A percentile compares a stretch with the other conserved stretches of the same genome.
These are phyloP conservation scores for Trematomus loennbergii DNA, from an alignment of 2,113 vertebrate species.

Conservation along the genomic window DNA sequence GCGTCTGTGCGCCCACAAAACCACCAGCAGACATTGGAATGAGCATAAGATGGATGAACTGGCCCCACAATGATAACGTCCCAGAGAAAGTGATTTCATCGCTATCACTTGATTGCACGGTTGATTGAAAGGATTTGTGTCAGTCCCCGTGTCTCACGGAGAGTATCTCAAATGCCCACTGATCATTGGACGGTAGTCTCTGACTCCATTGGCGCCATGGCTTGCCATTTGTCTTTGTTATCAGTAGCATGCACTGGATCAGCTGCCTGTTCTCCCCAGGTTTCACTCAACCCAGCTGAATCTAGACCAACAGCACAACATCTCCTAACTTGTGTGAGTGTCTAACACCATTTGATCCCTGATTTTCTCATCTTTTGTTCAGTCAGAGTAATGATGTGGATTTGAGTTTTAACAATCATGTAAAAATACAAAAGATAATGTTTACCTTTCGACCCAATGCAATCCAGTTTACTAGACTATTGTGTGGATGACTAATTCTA, in stretches of 20 bases:
- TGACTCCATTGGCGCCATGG: conserved; percentile 23
- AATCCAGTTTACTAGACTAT: too few relatives aligned
- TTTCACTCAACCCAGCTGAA: conserved; percentile 55
- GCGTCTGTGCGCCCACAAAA: conserved; percentile 35
- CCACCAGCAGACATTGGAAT: conserved; percentile 39
- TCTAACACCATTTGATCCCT: conserved; percentile 25
- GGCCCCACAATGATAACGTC: conserved; percentile 55
- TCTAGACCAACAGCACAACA: conserved; percentile 11
- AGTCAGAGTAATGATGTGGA: background rate
- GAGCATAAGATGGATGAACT: conserved; percentile 67
- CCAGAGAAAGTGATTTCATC: conserved; percentile 75
- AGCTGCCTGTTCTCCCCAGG: conserved; percentile 42
- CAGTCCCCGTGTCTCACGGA: conserved; percentile 40
- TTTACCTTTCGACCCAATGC: too few relatives aligned
- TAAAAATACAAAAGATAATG: too few relatives aligned
- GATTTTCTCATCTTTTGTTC: conserved; percentile 25
- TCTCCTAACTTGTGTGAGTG: conserved; percentile 10
- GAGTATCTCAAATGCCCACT: conserved; percentile 54
- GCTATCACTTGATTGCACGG: conserved; percentile 73
- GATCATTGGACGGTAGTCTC: conserved; percentile 33
- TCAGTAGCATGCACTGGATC: conserved; percentile 64
- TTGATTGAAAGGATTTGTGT: conserved; percentile 73
- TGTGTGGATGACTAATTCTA: too few relatives aligned
- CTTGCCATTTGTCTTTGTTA: conserved; percentile 73
- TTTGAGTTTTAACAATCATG: too few relatives aligned